phyloP scores from a whole-genome alignment of 2,888 invertebrate genomes.

The Phoronis australis region DNA sequence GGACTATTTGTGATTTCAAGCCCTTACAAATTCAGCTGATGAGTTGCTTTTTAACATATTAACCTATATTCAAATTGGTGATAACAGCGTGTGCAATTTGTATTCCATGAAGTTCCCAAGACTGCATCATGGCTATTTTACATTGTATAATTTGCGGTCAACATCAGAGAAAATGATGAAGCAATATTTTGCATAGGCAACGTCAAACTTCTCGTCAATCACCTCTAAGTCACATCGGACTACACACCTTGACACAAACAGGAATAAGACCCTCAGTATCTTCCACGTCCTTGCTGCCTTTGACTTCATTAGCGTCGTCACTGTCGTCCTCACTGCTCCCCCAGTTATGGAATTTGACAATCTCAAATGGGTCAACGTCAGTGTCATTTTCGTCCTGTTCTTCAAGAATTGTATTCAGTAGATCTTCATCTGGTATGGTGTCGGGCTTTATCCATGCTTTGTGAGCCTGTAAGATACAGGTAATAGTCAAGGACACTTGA shows the following conservation, averaged over 20 bases:
- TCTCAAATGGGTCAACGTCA: background rate
- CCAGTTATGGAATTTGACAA: background rate
- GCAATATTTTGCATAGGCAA: too few species aligned
- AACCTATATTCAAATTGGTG: too few species aligned
- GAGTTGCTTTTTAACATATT: too few species aligned
- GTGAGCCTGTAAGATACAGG: slow-evolving; percentile 29
- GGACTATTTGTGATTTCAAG: too few species aligned
- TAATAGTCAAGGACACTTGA: background rate
- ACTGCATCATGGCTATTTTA: too few species aligned
- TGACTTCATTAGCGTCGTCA: background rate
- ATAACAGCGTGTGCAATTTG: too few species aligned
- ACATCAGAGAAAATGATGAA: too few species aligned
- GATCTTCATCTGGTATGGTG: slow-evolving; percentile 16
- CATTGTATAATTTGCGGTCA: too few species aligned
- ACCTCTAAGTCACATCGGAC: too few species aligned
- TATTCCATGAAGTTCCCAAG: too few species aligned
- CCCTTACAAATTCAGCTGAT: too few species aligned
- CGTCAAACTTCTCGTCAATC: too few species aligned
- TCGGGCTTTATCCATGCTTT: slow-evolving; percentile 24
- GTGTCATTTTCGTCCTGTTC: slow-evolving; percentile 12
- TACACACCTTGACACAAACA: slow-evolving; percentile 53
- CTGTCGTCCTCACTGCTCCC: background rate
- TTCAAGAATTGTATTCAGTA: slow-evolving; percentile 13
- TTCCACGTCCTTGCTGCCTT: background rate
- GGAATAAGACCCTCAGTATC: slow-evolving; percentile 24